A percentile compares a stretch with the other conserved stretches of the same genome.
Conservation (phyloP, 2,797 vertebrate genomes). For the Otolemur crassicaudatus region DNA sequence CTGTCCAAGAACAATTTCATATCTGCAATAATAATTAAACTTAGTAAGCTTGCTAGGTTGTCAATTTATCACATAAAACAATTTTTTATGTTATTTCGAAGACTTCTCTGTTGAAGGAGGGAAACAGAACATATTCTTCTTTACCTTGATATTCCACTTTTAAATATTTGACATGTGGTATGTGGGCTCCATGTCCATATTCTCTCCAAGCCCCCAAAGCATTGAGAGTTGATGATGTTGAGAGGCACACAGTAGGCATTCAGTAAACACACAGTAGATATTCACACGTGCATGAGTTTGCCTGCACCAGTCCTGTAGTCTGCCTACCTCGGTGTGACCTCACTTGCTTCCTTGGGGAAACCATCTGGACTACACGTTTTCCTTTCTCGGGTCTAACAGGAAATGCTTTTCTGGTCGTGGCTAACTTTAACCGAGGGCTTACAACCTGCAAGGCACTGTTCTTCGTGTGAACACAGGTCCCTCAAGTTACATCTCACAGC, state of each 20-base stretch:
- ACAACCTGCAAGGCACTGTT: background rate
- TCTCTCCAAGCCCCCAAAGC: background rate
- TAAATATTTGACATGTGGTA: background rate
- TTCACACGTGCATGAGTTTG: background rate
- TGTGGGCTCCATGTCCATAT: background rate
- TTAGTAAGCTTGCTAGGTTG: background rate
- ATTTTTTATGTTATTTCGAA: background rate
- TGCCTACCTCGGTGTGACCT: background rate
- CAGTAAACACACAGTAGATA: background rate
- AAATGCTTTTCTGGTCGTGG: background rate
- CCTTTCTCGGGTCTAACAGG: background rate
- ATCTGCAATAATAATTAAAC: background rate
- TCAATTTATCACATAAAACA: background rate
- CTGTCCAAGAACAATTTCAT: background rate
- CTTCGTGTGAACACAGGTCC: background rate
- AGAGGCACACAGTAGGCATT: background rate
- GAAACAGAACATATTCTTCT: background rate
- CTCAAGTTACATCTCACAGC: background rate
- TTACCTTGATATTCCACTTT: background rate
- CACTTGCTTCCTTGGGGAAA: background rate
- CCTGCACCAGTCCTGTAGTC: background rate
- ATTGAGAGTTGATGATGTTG: background rate
- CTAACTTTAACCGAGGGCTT: background rate
- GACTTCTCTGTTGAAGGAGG: background rate
- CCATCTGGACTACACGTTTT: background rate